These are phyloP conservation scores for Simalia tracyae DNA, from an alignment of 2,797 vertebrate species.

Conservation along the genomic window DNA sequence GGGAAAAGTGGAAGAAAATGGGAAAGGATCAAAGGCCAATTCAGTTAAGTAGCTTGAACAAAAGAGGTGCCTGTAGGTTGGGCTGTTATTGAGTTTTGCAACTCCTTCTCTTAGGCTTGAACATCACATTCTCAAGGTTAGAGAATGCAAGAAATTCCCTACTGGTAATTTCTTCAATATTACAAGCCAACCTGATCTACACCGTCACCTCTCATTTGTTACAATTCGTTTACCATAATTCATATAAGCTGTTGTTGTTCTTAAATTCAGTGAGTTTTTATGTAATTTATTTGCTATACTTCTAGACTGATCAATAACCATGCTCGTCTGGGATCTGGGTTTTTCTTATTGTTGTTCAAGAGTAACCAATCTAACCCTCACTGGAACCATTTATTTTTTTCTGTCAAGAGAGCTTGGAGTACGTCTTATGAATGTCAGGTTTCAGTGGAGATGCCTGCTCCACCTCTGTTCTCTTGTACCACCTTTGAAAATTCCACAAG, in stretches of 20 bases:
- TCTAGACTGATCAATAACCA: not conserved
- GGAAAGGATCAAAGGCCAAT: conserved; percentile 44
- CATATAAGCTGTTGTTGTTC: not conserved
- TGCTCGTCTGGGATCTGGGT: not conserved
- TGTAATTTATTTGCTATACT: not conserved
- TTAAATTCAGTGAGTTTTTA: not conserved
- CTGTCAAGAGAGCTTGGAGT: no score
- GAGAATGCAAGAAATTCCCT: conserved; percentile 12
- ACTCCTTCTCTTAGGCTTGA: not conserved
- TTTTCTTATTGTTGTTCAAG: not conserved
- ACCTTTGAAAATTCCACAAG: not conserved
- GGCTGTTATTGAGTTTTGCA: not conserved
- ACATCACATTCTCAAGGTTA: not conserved
- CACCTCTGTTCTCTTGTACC: not conserved
- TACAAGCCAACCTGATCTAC: not conserved
- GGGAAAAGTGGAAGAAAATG: conserved; percentile 39
- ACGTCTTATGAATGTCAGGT: not conserved
- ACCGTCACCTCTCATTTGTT: conserved; percentile 40
- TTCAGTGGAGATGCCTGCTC: not conserved
- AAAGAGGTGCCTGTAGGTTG: not conserved
- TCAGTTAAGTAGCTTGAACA: conserved; percentile 12
- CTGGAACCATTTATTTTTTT: not conserved
- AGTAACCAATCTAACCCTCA: not conserved
- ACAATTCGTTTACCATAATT: conserved; percentile 14
- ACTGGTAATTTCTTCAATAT: not conserved